These are phyloP conservation scores for Drosophila mimica DNA, from an alignment of 2,888 invertebrate species.

Conservation along the genomic window DNA sequence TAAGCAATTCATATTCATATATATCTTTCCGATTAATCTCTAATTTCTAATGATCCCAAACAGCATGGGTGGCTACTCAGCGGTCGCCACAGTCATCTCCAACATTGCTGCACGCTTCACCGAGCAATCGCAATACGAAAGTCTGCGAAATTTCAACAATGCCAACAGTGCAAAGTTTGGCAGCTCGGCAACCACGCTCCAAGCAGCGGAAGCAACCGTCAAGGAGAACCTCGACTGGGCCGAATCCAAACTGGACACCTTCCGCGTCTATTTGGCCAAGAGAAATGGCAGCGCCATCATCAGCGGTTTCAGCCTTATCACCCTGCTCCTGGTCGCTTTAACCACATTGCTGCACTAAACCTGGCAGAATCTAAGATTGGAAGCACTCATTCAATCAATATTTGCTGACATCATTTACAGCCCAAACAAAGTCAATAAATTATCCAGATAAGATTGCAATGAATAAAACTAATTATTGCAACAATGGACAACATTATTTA, in stretches of 20 bases:
- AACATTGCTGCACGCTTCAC: conserved; percentile 83
- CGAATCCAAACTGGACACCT: conserved; percentile 56
- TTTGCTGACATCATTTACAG: conserved; percentile 36
- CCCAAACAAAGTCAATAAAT: conserved; percentile 32
- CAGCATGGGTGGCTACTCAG: conserved; percentile 80
- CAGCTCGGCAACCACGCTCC: conserved; percentile 63
- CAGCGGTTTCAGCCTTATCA: conserved; percentile 60
- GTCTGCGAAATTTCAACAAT: conserved; percentile 72
- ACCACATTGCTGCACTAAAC: conserved; percentile 52
- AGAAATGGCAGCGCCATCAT: conserved; percentile 58
- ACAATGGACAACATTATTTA: conserved; percentile 17
- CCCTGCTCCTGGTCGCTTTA: conserved; percentile 61
- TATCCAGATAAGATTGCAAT: conserved; percentile 44
- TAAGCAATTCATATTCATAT: conserved; percentile 65
- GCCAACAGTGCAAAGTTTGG: conserved; percentile 74
- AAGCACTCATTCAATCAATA: conserved; percentile 25
- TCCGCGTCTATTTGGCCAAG: conserved; percentile 67
- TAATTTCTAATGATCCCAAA: background rate
- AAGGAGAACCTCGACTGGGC: conserved; percentile 83
- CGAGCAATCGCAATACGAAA: conserved; percentile 64
- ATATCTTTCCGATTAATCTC: background rate
- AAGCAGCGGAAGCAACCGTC: conserved; percentile 72
- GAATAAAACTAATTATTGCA: conserved; percentile 7
- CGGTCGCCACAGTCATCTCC: conserved; percentile 82
- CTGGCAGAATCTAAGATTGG: conserved; percentile 23